These are phyloP conservation scores for Dermatemys mawii DNA, from an alignment of 2,113 vertebrate species.

Conservation along the genomic window DNA sequence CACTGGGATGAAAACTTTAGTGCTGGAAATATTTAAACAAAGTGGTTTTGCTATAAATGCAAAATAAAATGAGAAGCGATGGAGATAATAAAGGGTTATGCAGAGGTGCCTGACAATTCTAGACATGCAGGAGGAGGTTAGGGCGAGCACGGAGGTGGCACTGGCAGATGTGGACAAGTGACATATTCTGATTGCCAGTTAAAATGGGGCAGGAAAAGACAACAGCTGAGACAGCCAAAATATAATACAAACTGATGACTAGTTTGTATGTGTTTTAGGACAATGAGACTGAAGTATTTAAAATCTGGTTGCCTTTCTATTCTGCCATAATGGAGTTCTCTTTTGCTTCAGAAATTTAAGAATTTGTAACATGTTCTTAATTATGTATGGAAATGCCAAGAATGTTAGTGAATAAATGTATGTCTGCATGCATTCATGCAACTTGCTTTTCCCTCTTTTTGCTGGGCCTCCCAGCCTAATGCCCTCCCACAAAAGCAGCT, in stretches of 20 bases:
- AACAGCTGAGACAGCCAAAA: conserved; percentile 37
- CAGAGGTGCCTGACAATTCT: conserved; percentile 76
- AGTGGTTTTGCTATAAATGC: conserved; percentile 72
- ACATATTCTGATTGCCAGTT: conserved; percentile 57
- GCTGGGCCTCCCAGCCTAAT: conserved; percentile 74
- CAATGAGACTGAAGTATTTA: conserved; percentile 56
- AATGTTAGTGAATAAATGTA: conserved; percentile 86
- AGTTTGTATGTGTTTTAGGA: conserved; percentile 60
- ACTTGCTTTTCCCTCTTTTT: conserved; percentile 81
- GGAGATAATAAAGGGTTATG: conserved; percentile 72
- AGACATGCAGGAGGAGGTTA: conserved; percentile 86
- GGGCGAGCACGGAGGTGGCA: conserved; percentile 85
- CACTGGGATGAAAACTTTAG: conserved; percentile 78
- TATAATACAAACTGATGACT: conserved; percentile 52
- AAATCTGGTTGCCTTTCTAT: conserved; percentile 64
- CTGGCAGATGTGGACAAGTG: conserved; percentile 82
- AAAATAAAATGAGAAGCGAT: conserved; percentile 69
- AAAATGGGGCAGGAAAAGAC: conserved; percentile 56
- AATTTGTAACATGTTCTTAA: conserved; percentile 71
- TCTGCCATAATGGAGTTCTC: conserved; percentile 58
- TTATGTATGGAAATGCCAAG: conserved; percentile 84
- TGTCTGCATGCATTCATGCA: conserved; percentile 95
- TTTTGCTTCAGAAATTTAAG: conserved; percentile 71
- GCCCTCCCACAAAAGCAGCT: conserved; percentile 84
- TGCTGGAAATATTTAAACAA: conserved; percentile 71